Evolutionary conservation across 2,113 vertebrate species (phyloP), one percentile per base, ranked within the genome.

Genomic region (Istiophorus platypterus): DNA sequence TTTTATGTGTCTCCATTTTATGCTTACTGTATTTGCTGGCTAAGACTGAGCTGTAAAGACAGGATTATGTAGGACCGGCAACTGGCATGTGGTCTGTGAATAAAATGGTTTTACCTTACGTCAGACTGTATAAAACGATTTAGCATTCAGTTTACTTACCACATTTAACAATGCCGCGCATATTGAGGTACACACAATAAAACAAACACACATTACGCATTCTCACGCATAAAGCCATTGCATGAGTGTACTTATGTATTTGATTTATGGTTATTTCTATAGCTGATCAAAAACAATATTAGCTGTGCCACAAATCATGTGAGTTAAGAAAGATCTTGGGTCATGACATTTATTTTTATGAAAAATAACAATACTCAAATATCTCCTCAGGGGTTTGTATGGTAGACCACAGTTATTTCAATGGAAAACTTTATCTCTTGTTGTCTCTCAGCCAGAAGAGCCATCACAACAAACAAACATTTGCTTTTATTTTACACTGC

Each of bases 1-100:
- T 88, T 88, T 89, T 77, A 85, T 86, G 77, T 86, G 85, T 88
- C 74, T 82, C 71, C 42, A 26, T 75, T 89, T 86, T 78, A 49
- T 85, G 77, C 39, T 76, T 63, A 57, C 49, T 78, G 59, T 11
- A 81, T 41, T 24, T 65, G 68, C 58, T 68, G 68, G 34, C 47
- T 64, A 26, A 27, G 56, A 57, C 54, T 72, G 27, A 64, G 71
- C 65, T 54, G 52, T 65, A 65, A 88, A 77, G 65, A 52, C 42
- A 26, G 67, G 57, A 80, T 74, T 82, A 79, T 84, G 73, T 51
- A 24, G 37, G 56, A 78, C 78, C 59, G 65, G 64, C 79, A 82
- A 85, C 78, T 82, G 66, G 67, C 71, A 77, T 81, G 67, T 78
- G 78, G 68, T 74, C 26, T 39, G 45, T n/a, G 58, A 77, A 77